Base-by-base conservation (phyloP, 1,140 invertebrate genomes). In the Copidosoma floridanum region DNA sequence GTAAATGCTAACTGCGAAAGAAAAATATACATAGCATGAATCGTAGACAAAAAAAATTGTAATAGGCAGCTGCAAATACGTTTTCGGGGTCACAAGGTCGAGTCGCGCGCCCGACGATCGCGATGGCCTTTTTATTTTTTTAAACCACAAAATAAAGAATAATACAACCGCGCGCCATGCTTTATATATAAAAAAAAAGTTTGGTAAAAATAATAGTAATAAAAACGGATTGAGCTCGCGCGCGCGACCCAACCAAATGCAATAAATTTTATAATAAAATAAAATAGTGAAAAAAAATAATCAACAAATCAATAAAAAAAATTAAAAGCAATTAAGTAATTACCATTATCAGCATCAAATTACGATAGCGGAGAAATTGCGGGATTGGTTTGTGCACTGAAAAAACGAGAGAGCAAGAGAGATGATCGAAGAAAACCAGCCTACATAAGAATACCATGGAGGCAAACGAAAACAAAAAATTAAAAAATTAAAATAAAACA, bases 251-350 rank as follows among this genome's bases (percentile, higher is more conserved):
- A 55, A 24, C 72, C 74, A 78, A 71, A 78, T 79, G 75, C 76
- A 78, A 78, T 78, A 79, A 79, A 71, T 79, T 79, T 78, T 78
- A 75, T 78, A 78, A 77, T 73, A 72, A 47, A 54, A 43, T 20
- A 32, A 60, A 46, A 27, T 26, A 37, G 50, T 51, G 41, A 24
- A 35, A 59, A 20, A 51, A 16, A 48, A 47, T 37, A 50, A 32
- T n/a, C n/a, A 40, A 51, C 12, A 41, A 8, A 41, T 24, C 35
- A 21, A 3, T 8, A 47, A 14, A 41, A 21, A 38, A 16, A 26
- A 24, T 16, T 26, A 27, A 53, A 29, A 26, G 21, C 18, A 50
- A 50, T 18, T 24, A 23, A 51, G 24, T 7, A 14, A 51, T 21
- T n/a, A n/a, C n/a, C n/a, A n/a, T n/a, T n/a, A n/a, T n/a, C n/a